Base-by-base conservation (phyloP, 1,140 invertebrate genomes). In the Melipona quadrifasciata region DNA sequence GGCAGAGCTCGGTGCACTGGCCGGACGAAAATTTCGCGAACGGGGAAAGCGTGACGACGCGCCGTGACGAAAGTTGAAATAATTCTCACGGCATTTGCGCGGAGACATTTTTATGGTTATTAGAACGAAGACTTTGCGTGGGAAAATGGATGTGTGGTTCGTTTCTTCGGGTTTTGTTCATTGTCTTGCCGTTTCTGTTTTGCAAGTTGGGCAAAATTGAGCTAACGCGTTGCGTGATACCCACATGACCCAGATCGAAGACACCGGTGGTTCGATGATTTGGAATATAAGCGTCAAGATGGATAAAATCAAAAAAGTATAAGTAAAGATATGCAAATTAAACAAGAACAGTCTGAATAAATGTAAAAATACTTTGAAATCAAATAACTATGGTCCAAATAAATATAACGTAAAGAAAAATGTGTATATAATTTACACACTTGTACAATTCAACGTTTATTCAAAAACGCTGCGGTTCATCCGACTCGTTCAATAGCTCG, bases 61-160 rank as follows among this genome's bases (percentile, higher is more conserved):
- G 39, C 39, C 39, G 39, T 47, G 39, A 47, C 8, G n/a, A 24
- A 75, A n/a, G 72, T 53, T 57, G 81, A 65, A 76, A 77, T 68
- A 77, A 82, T 82, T 57, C n/a, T 1, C n/a, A 27, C 2, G 39
- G 24, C 2, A 31, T 31, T 10, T 55, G 21, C 16, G 5, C 0
- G 34, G 53, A 2, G 11, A 24, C 5, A 64, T 34, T 16, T 79
- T 19, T 55, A 27, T 51, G n/a, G 19, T 71, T 80, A 14, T 39
- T 2, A 67, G 5, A 12, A 19, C 0, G 53, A 17, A 17, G n/a
- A 31, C 21, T 58, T 10, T 31, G 11, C 39, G 21, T 8, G 21
- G 4, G 2, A 10, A 3, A 34, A 16, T 11, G 17, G 78, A 27
- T 14, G 21, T 17, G 3, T 1, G 3, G 24, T 21, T 47, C 19